Percentiles rank a stretch among this genome's conserved stretches.
Conservation (phyloP, 1,140 invertebrate species). For the Hydropsyche tenuis region DNA sequence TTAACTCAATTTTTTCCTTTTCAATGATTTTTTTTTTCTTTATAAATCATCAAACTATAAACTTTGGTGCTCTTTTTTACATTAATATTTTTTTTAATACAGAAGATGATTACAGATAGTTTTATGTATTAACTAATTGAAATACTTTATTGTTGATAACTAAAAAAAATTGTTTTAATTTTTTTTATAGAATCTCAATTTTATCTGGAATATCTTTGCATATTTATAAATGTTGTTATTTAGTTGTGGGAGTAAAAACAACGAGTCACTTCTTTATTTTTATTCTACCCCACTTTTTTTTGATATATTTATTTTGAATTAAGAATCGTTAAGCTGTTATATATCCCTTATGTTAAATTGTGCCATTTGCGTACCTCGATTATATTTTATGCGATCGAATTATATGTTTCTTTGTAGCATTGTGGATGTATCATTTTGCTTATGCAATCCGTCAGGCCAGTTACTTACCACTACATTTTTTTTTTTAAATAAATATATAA, state of each 20-base stretch:
- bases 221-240: slow-evolving; percentile 17
- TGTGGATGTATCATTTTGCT: slow-evolving; percentile 32
- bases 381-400: slow-evolving; percentile 37
- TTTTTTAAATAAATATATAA: slow-evolving; percentile 19
- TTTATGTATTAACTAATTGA: background rate
- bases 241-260: slow-evolving; percentile 14
- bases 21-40: background rate
- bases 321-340: slow-evolving; percentile 41
- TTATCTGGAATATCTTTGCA: slow-evolving; percentile 3
- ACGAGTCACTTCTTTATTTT: slow-evolving; percentile 32
- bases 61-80: background rate
- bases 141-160: slow-evolving; percentile 10
- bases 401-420: slow-evolving; percentile 32
- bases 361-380: slow-evolving; percentile 46
- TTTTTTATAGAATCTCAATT: slow-evolving; percentile 9
- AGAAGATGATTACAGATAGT: background rate
- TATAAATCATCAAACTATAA: background rate
- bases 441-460: slow-evolving; percentile 42
- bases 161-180: background rate
- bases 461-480: slow-evolving; percentile 46
- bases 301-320: slow-evolving; percentile 44
- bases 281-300: slow-evolving; percentile 20
- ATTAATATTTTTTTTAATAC: background rate
- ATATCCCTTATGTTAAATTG: slow-evolving; percentile 46
- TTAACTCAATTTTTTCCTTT: no score